These are phyloP conservation scores for Adelosebastes latens DNA, from an alignment of 2,797 vertebrate genomes.

Conservation along the genomic window DNA sequence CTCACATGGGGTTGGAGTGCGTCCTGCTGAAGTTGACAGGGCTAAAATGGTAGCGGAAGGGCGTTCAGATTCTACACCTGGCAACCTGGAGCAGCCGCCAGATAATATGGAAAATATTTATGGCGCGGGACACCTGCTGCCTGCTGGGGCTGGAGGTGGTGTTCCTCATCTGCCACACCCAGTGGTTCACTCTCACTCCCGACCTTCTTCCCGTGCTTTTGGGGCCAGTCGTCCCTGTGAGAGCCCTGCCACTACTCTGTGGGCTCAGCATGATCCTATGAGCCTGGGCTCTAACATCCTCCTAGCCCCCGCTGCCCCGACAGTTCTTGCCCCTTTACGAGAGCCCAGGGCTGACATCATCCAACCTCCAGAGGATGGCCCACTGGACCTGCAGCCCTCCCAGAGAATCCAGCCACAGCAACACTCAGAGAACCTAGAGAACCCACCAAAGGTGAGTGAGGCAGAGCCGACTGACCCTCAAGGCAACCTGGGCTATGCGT, in stretches of 20 bases:
- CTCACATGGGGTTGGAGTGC: slow-evolving; percentile 88
- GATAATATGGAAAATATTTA: slow-evolving; percentile 96
- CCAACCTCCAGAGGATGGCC: slow-evolving; percentile 90
- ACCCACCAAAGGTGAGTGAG: slow-evolving; percentile 92
- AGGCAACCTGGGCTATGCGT: slow-evolving; percentile 91
- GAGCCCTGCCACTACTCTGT: slow-evolving; percentile 95
- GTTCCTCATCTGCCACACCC: slow-evolving; percentile 55
- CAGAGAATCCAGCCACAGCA: slow-evolving; percentile 73
- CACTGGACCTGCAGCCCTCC: slow-evolving; percentile 78
- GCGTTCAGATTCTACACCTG: slow-evolving; percentile 78
- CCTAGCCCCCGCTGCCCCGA: slow-evolving; percentile 92
- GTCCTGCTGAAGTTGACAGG: slow-evolving; percentile 88
- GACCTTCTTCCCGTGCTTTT: slow-evolving; percentile 84
- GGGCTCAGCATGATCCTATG: slow-evolving; percentile 92
- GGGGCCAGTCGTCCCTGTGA: slow-evolving; percentile 89
- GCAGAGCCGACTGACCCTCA: slow-evolving; percentile 84
- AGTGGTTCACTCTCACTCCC: slow-evolving; percentile 79
- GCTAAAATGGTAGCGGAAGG: slow-evolving; percentile 92
- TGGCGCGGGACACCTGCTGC: slow-evolving; percentile 65
- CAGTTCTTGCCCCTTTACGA: slow-evolving; percentile 86
- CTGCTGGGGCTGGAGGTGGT: slow-evolving; percentile 37
- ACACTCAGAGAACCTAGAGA: slow-evolving; percentile 94
- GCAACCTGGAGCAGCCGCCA: slow-evolving; percentile 95
- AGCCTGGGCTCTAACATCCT: slow-evolving; percentile 90
- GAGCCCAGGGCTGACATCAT: slow-evolving; percentile 86